Evolutionary conservation across 2,888 invertebrate genomes (phyloP).

Genomic region (Eristalis pertinax): DNA sequence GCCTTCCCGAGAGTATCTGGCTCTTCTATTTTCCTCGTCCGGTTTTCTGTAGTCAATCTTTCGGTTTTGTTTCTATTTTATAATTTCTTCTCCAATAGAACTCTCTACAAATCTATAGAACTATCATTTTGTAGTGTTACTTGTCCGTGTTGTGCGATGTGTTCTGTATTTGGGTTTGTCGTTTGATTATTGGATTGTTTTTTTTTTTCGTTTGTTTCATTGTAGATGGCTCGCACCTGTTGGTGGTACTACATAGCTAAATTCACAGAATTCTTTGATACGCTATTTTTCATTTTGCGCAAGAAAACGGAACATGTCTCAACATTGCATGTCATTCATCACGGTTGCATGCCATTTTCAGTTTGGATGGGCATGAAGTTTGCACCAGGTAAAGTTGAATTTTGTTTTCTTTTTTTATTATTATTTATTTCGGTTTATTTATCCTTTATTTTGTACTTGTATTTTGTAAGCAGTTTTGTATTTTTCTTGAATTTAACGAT

Average conservation of each 20-base stretch:
- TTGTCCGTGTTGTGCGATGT: conserved; percentile 17
- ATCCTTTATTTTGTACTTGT: conserved; percentile 4
- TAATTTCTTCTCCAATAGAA: background rate
- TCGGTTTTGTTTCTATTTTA: conserved; percentile 4
- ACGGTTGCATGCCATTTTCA: conserved; percentile 98
- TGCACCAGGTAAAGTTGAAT: conserved; percentile 88
- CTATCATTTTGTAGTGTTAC: conserved; percentile 13
- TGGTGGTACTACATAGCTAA: conserved; percentile 99
- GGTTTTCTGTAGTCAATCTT: background rate
- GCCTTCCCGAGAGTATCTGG: background rate
- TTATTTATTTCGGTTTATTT: conserved; percentile 18
- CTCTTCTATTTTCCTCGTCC: background rate
- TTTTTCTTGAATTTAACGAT: background rate
- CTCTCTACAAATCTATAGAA: conserved; percentile 22
- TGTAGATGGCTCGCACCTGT: conserved; percentile 94
- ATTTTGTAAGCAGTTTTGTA: conserved; percentile 9
- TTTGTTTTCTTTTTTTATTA: conserved; percentile 70
- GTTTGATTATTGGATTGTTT: conserved; percentile 63
- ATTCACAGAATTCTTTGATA: conserved; percentile 98
- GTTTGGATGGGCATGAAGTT: conserved; percentile 98
- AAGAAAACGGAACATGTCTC: conserved; percentile 97
- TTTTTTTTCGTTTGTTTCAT: conserved; percentile 73
- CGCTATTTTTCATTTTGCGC: conserved; percentile 96
- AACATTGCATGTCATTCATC: conserved; percentile 97
- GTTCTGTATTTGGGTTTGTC: conserved; percentile 43